A percentile compares a stretch with the other conserved stretches of the same genome.
Conservation (phyloP, 2,797 vertebrate species). For the Aeoliscus strigatus region DNA sequence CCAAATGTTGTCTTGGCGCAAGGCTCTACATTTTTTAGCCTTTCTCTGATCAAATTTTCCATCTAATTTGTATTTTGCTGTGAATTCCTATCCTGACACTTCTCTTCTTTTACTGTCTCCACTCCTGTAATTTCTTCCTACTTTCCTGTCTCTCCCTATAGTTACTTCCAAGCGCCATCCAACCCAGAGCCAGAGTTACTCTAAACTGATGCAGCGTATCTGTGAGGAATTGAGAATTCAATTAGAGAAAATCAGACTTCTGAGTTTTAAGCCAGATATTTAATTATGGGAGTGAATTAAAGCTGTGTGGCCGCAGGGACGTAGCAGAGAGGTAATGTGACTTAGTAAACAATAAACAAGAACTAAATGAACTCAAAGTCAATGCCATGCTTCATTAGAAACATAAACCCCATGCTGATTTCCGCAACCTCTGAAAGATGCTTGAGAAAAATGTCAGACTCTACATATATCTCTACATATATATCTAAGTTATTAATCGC, state of each 20-base stretch:
- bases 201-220: conserved; percentile 60
- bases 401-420: conserved; percentile 33
- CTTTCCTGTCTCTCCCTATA: conserved; percentile 3
- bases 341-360: conserved; percentile 63
- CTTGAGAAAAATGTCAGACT: no score
- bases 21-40: conserved; percentile 41
- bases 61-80: conserved; percentile 31
- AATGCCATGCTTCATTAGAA: conserved; percentile 50
- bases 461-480: no score
- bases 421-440: no score
- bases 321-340: conserved; percentile 49
- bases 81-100: conserved; percentile 15
- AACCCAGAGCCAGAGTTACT: conserved; percentile 32
- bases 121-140: conserved; percentile 10
- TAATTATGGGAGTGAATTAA: conserved; percentile 64
- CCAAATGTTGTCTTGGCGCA: conserved; percentile 64
- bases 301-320: conserved; percentile 48
- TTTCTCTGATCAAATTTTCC: conserved; percentile 37
- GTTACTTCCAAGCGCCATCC: conserved; percentile 19
- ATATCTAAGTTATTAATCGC: no score
- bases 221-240: conserved; percentile 68
- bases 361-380: conserved; percentile 58
- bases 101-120: not conserved
- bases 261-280: conserved; percentile 67
- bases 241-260: conserved; percentile 64